These are phyloP conservation scores for Caenorhabditis doughertyi DNA, from an alignment of 2,888 invertebrate species.

Conservation along the genomic window DNA sequence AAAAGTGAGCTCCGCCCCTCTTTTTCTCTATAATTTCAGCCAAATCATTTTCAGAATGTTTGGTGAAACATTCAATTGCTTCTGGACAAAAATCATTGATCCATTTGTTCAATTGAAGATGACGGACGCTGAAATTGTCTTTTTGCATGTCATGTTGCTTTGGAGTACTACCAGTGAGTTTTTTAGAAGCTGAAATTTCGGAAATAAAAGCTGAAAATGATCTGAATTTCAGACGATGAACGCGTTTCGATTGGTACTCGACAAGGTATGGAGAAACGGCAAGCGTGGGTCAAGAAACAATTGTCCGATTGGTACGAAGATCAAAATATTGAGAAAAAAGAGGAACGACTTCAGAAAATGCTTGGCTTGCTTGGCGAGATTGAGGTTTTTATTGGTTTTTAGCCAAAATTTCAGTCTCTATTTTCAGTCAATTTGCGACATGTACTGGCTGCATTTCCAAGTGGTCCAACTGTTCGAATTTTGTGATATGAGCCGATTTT, in stretches of 20 bases:
- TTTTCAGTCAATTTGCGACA: constrained; percentile 71
- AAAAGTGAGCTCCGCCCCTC: constrained; percentile 61
- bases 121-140: constrained; percentile 78
- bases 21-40: not conserved
- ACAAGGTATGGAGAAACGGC: constrained; percentile 65
- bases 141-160: constrained; percentile 77
- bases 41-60: constrained; percentile 73
- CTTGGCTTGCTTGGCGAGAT: constrained; percentile 75
- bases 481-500: constrained; percentile 76
- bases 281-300: constrained; percentile 74
- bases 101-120: constrained; percentile 75
- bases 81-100: constrained; percentile 76
- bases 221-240: constrained; percentile 68
- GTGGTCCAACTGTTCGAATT: constrained; percentile 80
- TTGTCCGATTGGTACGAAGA: constrained; percentile 69
- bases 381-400: constrained; percentile 75
- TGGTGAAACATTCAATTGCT: constrained; percentile 74
- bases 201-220: too few species aligned
- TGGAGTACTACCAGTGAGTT: constrained; percentile 73
- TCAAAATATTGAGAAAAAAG: constrained; percentile 60
- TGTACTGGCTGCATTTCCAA: constrained; percentile 78
- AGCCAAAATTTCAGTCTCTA: not conserved
- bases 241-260: constrained; percentile 69
- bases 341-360: constrained; percentile 75
- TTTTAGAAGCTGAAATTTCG: too few species aligned